A percentile compares a stretch with the other conserved stretches of the same genome.
phyloP scores from a whole-genome alignment of 2,113 vertebrate species.

The Heterotilapia buettikoferi region DNA sequence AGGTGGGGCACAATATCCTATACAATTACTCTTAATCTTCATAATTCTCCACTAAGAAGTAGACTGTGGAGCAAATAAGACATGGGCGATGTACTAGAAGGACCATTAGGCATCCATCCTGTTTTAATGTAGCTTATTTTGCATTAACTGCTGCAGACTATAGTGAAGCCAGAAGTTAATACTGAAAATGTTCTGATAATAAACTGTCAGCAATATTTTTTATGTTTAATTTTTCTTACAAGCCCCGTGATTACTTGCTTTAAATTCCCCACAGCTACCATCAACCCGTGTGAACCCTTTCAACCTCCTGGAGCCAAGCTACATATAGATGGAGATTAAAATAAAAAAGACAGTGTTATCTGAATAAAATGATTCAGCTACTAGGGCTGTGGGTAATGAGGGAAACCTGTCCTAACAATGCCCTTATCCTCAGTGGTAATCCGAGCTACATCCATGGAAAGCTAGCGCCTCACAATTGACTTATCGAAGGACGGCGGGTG shows the following conservation, averaged over 20 bases:
- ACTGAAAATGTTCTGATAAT: not conserved
- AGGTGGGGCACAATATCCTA: not conserved
- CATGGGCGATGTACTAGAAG: not conserved
- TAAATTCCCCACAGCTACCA: not conserved
- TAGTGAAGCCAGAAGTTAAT: not conserved
- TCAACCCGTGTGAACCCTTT: not conserved
- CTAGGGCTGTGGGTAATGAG: conserved; percentile 7
- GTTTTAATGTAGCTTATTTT: not conserved
- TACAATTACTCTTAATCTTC: conserved; percentile 8
- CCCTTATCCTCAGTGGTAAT: conserved; percentile 45
- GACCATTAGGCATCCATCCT: not conserved
- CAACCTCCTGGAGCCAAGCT: not conserved
- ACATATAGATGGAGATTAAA: not conserved
- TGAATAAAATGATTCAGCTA: not conserved
- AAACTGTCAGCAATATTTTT: not conserved
- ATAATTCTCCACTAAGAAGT: not conserved
- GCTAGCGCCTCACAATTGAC: not conserved
- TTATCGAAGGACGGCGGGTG: not conserved
- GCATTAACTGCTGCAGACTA: not conserved
- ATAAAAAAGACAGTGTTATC: not conserved
- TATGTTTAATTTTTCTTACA: not conserved
- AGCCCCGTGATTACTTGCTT: not conserved
- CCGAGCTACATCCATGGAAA: conserved; percentile 3
- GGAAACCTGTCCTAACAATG: conserved; percentile 31
- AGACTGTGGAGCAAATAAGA: not conserved